Evolutionary conservation across 2,113 vertebrate genomes (phyloP), one percentile per base, ranked within the genome.

Genomic region (Tragelaphus strepsiceros): DNA sequence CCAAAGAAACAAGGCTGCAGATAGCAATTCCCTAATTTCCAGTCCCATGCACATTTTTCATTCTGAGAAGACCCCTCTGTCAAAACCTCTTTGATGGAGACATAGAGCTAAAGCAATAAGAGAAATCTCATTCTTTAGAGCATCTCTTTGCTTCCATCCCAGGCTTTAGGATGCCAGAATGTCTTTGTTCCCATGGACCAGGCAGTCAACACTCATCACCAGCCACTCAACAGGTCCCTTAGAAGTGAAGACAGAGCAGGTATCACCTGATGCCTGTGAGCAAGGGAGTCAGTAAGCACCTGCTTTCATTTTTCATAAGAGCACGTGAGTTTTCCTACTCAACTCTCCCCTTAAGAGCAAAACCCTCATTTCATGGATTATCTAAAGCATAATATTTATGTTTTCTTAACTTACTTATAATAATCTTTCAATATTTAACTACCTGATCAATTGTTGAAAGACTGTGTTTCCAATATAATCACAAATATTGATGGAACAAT

Each of bases 1-100:
- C 85, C 62, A 30, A 95, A 97, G 96, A 94, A 97, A 95, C 95
- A 94, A 95, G 95, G 94, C 78, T 95, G 67, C 81, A 83, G 88
- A 96, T 6, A 98, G 91, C 97, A 96, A 92, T 94, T 90, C 97
- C 94, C 92, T 98, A 95, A 97, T 94, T 98, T 91, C 94, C 83
- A 94, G 39, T 24, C 58, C 83, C 19, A 54, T 86, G 97, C 81
- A 15, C 97, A 98, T 98, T 95, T 90, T 96, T 98, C 97, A 97
- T 97, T 7, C 83, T 7, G 43, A 93, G 93, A 91, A 94, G 97
- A 91, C 87, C 94, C 89, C 35, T 81, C 91, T 97, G 94, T 97
- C 94, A 87, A 81, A 88, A 53, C 22, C 62, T 43, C 64, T 81
- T 6, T 89, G 78, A 96, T 74, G 90, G 90, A 92, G 89, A 85